A percentile compares a stretch with the other conserved stretches of the same genome.
These are phyloP conservation scores for Augochlorella aurata DNA, from an alignment of 2,888 invertebrate genomes.

Conservation along the genomic window DNA sequence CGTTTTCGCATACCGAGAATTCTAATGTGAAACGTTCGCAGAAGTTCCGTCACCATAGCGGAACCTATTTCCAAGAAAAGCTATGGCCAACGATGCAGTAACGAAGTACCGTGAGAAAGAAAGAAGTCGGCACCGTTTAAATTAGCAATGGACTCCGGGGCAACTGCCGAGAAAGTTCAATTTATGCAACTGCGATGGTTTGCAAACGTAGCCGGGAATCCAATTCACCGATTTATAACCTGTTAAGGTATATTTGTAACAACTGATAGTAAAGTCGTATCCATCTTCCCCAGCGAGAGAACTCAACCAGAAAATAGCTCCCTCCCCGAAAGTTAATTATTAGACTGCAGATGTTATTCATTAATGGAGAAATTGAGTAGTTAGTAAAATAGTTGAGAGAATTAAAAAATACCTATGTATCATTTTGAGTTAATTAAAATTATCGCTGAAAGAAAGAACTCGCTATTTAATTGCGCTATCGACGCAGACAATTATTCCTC, in stretches of 20 bases:
- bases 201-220: neutral
- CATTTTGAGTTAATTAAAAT: too few species aligned
- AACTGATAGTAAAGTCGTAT: neutral
- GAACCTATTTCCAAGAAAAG: slow-evolving; percentile 39
- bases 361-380: too few species aligned
- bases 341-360: too few species aligned
- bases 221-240: neutral
- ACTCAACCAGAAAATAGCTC: too few species aligned
- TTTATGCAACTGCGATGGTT: neutral
- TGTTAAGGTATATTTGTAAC: neutral
- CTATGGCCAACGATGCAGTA: slow-evolving; percentile 1
- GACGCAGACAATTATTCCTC: too few species aligned
- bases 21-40: slow-evolving; percentile 36
- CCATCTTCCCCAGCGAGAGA: neutral
- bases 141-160: neutral
- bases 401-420: too few species aligned
- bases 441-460: too few species aligned
- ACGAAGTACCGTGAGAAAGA: slow-evolving; percentile 29
- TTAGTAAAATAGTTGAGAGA: too few species aligned
- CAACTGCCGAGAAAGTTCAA: neutral
- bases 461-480: too few species aligned
- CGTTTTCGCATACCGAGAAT: slow-evolving; percentile 53
- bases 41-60: slow-evolving; percentile 32
- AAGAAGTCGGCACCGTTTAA: slow-evolving; percentile 19
- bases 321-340: too few species aligned